Evolutionary conservation across 1,140 invertebrate species (phyloP).

Genomic region (Lucilia cuprina): DNA sequence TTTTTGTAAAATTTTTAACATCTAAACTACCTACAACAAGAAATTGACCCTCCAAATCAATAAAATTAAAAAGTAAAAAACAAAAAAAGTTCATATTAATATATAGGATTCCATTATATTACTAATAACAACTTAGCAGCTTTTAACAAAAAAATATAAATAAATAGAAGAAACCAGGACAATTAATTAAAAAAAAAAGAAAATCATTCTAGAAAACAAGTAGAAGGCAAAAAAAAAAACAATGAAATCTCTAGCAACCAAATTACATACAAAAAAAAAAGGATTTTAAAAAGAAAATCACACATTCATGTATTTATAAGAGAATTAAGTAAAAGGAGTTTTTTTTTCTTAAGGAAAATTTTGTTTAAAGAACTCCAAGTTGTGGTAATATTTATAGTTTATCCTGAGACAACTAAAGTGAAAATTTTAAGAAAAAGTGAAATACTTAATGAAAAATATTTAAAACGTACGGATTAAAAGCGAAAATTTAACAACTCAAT

Average conservation of each 20-base stretch:
- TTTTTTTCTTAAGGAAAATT: too few relatives aligned
- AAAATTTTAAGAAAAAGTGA: background rate
- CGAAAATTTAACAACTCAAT: background rate
- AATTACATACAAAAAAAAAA: conserved; percentile 16
- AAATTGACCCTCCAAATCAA: conserved; percentile 59
- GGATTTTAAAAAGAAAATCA: background rate
- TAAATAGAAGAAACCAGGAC: background rate
- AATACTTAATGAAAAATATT: background rate
- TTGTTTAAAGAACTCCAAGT: too few relatives aligned
- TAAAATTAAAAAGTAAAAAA: conserved; percentile 48
- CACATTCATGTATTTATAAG: background rate
- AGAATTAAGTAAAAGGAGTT: background rate
- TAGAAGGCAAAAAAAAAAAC: conserved; percentile 11
- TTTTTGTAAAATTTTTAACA: conserved; percentile 13
- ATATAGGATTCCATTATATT: conserved; percentile 43
- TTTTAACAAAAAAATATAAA: background rate
- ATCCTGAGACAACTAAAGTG: too few relatives aligned
- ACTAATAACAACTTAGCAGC: conserved; percentile 33
- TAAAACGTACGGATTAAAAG: background rate
- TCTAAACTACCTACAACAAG: conserved; percentile 26
- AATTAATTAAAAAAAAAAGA: background rate
- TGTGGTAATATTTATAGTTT: too few relatives aligned
- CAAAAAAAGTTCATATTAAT: conserved; percentile 43
- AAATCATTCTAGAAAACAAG: background rate
- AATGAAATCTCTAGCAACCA: background rate